These are phyloP conservation scores for Tragulus kanchil DNA, from an alignment of 2,113 vertebrate species.

Conservation along the genomic window DNA sequence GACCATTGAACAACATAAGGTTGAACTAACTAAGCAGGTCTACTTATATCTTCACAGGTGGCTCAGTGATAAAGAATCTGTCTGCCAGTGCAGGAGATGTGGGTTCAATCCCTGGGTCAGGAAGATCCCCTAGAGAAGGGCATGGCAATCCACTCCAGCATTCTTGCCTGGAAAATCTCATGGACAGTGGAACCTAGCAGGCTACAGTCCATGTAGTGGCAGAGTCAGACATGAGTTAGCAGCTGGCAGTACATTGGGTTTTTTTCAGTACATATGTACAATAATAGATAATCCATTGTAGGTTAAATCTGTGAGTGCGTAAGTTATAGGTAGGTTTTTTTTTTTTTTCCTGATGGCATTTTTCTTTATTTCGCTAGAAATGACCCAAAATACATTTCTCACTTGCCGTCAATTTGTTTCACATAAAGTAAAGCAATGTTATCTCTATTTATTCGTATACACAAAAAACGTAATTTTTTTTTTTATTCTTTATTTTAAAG, in stretches of 20 bases:
- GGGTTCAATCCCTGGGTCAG: not conserved
- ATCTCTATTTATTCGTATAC: not conserved
- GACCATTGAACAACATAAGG: not conserved
- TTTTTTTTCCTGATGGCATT: not conserved
- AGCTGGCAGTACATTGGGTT: not conserved
- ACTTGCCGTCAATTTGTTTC: not conserved
- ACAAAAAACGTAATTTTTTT: not conserved
- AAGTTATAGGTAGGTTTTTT: too few relatives aligned
- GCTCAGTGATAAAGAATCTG: not conserved
- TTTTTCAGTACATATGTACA: not conserved
- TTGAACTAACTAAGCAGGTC: not conserved
- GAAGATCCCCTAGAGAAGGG: not conserved
- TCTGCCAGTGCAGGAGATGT: not conserved
- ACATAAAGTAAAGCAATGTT: not conserved
- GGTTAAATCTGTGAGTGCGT: not conserved
- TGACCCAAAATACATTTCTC: not conserved
- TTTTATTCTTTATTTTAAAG: too few relatives aligned
- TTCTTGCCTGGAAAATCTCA: not conserved
- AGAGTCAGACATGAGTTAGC: not conserved
- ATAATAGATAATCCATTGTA: not conserved
- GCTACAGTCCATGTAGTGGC: not conserved
- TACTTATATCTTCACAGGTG: not conserved
- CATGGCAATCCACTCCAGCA: not conserved
- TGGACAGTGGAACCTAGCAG: not conserved
- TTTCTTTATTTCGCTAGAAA: not conserved